A percentile compares a stretch with the other conserved stretches of the same genome.
These are phyloP conservation scores for Tichodroma muraria DNA, from an alignment of 2,113 vertebrate species.

Conservation along the genomic window DNA sequence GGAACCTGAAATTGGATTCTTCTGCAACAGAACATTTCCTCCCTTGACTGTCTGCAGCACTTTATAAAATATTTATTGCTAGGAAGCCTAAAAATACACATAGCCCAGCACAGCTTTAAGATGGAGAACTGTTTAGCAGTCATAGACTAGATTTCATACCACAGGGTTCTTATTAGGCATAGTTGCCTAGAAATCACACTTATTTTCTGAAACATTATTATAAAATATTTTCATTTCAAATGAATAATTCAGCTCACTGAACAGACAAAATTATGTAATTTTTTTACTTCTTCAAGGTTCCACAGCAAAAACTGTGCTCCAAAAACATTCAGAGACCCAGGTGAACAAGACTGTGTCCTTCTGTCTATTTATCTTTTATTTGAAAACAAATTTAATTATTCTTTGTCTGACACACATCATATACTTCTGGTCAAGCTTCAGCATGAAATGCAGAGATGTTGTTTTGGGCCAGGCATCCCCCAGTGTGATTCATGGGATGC, in stretches of 20 bases:
- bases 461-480: not conserved
- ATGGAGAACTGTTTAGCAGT: conserved; percentile 46
- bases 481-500: not conserved
- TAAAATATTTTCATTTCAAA: conserved; percentile 61
- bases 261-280: conserved; percentile 1
- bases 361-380: not conserved
- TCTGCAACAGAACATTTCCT: conserved; percentile 40
- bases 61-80: conserved; percentile 64
- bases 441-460: not conserved
- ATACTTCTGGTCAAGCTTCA: not conserved
- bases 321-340: not conserved
- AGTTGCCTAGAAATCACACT: conserved; percentile 45
- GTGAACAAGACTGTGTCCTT: not conserved
- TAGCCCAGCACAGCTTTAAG: conserved; percentile 14
- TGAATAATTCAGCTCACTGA: conserved; percentile 55
- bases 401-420: not conserved
- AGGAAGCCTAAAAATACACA: conserved; percentile 55
- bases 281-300: conserved; percentile 18
- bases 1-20: conserved; percentile 39
- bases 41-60: not conserved
- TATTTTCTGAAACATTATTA: conserved; percentile 44
- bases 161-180: conserved; percentile 34
- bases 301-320: not conserved
- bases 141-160: conserved; percentile 19
- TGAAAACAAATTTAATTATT: not conserved